Conservation (phyloP, 2,113 vertebrate species). For the Peromyscus maniculatus region DNA sequence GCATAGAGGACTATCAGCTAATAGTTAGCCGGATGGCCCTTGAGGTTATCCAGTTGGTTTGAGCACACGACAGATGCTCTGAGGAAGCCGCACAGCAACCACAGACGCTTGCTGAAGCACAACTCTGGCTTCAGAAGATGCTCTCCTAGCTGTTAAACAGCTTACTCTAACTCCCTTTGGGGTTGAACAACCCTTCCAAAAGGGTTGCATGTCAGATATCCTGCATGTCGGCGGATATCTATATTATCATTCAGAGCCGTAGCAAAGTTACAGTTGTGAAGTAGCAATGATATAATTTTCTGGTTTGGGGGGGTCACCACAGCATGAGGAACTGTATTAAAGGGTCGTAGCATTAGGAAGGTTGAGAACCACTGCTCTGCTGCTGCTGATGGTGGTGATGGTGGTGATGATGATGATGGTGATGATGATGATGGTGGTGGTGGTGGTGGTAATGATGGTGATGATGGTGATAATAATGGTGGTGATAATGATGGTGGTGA, state of each 20-base stretch:
- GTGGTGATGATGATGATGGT: accelerated
- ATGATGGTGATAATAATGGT: accelerated
- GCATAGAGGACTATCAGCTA: not conserved
- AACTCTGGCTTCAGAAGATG: not conserved
- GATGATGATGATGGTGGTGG: accelerated
- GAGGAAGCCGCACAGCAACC: not conserved
- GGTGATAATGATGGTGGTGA: accelerated
- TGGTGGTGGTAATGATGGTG: accelerated
- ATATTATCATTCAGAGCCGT: not conserved
- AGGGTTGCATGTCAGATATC: not conserved
- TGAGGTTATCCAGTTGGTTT: not conserved
- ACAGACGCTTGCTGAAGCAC: not conserved
- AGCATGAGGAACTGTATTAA: not conserved
- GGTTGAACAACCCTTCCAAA: not conserved
- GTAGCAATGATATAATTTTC: not conserved
- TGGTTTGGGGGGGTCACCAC: not conserved
- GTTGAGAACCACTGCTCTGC: not conserved
- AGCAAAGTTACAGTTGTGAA: not conserved
- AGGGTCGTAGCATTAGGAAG: not conserved
- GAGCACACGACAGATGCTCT: not conserved
- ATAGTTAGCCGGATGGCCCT: not conserved
- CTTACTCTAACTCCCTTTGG: not conserved
- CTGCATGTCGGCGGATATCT: not conserved
- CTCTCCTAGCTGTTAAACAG: not conserved
- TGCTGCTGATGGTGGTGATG: accelerated